Evolutionary conservation across 2,797 vertebrate genomes (phyloP).

Genomic region (Sylvilagus floridanus): DNA sequence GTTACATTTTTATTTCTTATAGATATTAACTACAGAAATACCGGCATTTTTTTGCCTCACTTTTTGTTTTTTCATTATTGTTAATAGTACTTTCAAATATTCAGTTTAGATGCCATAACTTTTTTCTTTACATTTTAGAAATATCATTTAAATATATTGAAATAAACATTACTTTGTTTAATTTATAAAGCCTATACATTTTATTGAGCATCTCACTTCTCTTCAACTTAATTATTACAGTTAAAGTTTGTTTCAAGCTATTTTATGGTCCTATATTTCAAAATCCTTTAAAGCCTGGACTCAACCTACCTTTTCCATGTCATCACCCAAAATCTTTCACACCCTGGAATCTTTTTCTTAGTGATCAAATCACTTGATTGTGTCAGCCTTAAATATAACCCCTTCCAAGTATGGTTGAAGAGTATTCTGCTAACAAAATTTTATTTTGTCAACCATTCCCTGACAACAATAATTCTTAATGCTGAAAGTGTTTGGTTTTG

Average conservation of each 20-base stretch:
- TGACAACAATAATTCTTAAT: neutral
- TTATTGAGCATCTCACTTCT: neutral
- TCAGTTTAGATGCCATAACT: neutral
- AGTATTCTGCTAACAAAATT: neutral
- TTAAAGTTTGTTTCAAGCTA: neutral
- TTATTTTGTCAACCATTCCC: neutral
- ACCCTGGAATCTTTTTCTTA: neutral
- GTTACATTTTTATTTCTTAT: neutral
- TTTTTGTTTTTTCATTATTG: neutral
- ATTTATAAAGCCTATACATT: neutral
- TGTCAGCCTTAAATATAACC: neutral
- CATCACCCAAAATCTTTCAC: neutral
- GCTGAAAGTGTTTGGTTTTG: fast-evolving
- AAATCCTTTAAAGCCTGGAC: neutral
- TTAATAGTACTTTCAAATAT: neutral
- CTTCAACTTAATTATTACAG: neutral
- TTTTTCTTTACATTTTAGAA: neutral
- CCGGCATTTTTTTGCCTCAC: neutral
- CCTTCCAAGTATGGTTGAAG: neutral
- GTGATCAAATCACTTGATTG: neutral
- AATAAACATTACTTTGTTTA: neutral
- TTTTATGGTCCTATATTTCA: neutral
- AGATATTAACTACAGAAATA: neutral
- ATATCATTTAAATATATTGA: neutral
- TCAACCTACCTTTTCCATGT: neutral